Base-by-base conservation (phyloP, 2,797 vertebrate genomes). In the Malacoctenus gilli region DNA sequence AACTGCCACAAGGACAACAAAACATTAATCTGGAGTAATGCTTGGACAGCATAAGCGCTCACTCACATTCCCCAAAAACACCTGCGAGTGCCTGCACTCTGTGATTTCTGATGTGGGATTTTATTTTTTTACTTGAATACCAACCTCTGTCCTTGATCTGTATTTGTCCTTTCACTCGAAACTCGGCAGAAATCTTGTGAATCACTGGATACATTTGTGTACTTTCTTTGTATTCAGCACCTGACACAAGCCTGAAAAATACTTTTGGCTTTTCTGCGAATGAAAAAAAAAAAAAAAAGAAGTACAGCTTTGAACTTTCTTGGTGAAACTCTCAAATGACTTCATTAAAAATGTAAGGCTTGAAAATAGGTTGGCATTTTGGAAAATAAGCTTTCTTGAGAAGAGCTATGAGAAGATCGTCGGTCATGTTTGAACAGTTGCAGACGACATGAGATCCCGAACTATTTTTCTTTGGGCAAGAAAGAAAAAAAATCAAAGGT, bases 1-100 rank as follows among this genome's bases (percentile, higher is more conserved):
- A 75, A 73, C 75, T 56, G 72, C 53, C 56, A 72, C 0, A 2
- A 74, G 34, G 67, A 80, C 72, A 80, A 72, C 77, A 82, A 73
- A 70, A 60, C 73, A 78, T 80, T 80, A 81, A 80, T 83, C 80
- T 56, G 36, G 18, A 28, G 19, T 25, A 51, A 61, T 50, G 57
- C 38, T 23, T 71, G 56, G 66, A 75, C 52, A 47, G 68, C 59
- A 72, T 67, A 68, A 62, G 44, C 41, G 40, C 22, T 23, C 36
- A 57, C 59, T 72, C 42, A 44, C 67, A 59, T 63, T 66, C 25
- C 34, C 54, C n/a, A 51, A 30, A 74, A 58, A 69, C 48, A 77
- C 65, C 61, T 64, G 22, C 3, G 21, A 60, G 20, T 39, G 51
- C 34, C 18, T 68, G 34, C 16, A 10, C 30, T 57, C 15, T 4